Base-by-base conservation (phyloP, 2,888 invertebrate species). In the Drosophila basisetae region DNA sequence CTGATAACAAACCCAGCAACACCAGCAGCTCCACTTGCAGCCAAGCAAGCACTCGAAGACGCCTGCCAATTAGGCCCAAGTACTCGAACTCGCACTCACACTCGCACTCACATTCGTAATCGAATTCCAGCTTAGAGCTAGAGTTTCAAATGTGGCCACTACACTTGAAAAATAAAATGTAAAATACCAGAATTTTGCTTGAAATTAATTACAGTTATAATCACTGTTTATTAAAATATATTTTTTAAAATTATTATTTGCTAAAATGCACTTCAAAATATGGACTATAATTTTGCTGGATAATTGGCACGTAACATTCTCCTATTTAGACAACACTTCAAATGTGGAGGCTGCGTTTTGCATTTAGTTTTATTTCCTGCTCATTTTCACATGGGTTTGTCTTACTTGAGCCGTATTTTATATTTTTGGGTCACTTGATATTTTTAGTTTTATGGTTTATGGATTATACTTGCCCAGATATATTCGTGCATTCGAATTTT, bases 11-110 rank as follows among this genome's bases (percentile, higher is more conserved):
- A 11, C 25, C 18, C 22, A 28, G 11, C 39, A 37, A 7, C 56
- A 56, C n/a, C 56, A 28, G n/a, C 56, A 39, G 35, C 43, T 33
- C 28, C 66, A 43, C 18, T 41, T 22, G 18, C 41, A 68, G 68
- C 61, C 30, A 50, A 58, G 22, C 41, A 33, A 33, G 4, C 33
- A 39, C 37, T 39, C 28, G 13, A 56, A 78, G 69, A 54, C 78
- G 80, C 75, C 64, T 80, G 89, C 87, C 89, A 84, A 89, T 87
- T 89, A 84, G 89, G 61, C 78, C 56, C 54, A 72, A 30, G 18
- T 37, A 35, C 54, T 55, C 53, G 13, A 31, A 31, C 31, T 22
- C 16, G 11, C 25, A 35, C 35, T 55, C 35, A 35, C 16, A 31
- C n/a, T 22, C n/a, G 7, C 2, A 52, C 30, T 31, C 52, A 13